A percentile compares a stretch with the other conserved stretches of the same genome.
Conservation (phyloP, 2,888 invertebrate species). For the Molorchus minor region DNA sequence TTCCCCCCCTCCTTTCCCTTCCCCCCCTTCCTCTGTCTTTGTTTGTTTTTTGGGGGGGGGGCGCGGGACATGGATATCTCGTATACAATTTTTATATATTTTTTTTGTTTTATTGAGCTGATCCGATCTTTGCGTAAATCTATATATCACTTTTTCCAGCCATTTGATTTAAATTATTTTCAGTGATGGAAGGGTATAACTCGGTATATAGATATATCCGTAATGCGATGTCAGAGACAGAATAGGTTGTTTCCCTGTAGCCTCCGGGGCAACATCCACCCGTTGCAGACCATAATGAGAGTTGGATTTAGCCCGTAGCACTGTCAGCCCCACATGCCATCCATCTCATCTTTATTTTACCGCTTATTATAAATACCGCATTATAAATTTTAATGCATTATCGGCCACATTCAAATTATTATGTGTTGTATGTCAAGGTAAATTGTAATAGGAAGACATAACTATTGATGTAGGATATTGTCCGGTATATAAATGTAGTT, state of each 20-base stretch:
- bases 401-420: constrained; percentile 6
- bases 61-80: too few relatives aligned
- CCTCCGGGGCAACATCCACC: constrained; percentile 55
- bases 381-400: constrained; percentile 18
- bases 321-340: constrained; percentile 56
- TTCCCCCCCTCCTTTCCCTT: too few relatives aligned
- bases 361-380: constrained; percentile 24
- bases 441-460: constrained; percentile 17
- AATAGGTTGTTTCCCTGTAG: constrained; percentile 52
- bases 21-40: too few relatives aligned
- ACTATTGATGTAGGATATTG: constrained; percentile 8
- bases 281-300: constrained; percentile 50
- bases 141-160: constrained; percentile 20
- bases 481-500: constrained; percentile 17
- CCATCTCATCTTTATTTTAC: constrained; percentile 36
- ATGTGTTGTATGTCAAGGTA: constrained; percentile 9
- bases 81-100: too few relatives aligned
- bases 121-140: background rate
- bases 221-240: constrained; percentile 56
- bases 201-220: constrained; percentile 49
- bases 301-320: constrained; percentile 48
- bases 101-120: too few relatives aligned
- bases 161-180: constrained; percentile 5
- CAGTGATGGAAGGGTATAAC: constrained; percentile 34
- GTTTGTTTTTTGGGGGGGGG: too few relatives aligned